Percentiles rank a stretch among this genome's conserved stretches.
Evolutionary conservation across 64 coral and sea anemone genomes (phyloP).

Genomic region (Pocillopora damicornis): DNA sequence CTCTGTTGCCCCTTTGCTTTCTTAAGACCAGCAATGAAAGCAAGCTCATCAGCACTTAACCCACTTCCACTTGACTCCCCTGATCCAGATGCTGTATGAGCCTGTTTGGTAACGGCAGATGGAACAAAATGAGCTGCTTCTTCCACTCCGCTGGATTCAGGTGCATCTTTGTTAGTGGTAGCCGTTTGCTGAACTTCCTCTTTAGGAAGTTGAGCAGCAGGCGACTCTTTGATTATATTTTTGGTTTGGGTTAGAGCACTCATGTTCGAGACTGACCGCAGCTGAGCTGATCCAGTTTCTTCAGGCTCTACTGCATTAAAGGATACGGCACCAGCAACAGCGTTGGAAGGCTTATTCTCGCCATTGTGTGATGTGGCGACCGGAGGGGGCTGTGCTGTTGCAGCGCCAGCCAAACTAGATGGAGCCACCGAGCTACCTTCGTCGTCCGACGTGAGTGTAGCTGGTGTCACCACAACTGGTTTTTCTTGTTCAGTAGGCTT

Average conservation of each 20-base stretch:
- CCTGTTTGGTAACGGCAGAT: background rate
- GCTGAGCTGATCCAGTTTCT: background rate
- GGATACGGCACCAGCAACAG: conserved; percentile 5
- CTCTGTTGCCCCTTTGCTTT: conserved; percentile 42
- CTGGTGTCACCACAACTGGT: background rate
- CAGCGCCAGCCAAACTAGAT: background rate
- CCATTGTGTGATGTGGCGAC: background rate
- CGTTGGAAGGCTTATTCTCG: background rate
- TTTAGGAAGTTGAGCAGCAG: background rate
- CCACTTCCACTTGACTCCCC: conserved; percentile 18
- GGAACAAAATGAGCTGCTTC: background rate
- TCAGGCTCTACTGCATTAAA: conserved; percentile 30
- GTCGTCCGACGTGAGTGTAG: background rate
- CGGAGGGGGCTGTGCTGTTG: conserved; percentile 16
- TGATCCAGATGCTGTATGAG: background rate
- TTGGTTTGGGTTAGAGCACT: background rate
- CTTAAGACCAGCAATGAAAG: conserved; percentile 80
- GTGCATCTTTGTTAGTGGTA: background rate
- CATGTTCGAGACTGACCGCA: background rate
- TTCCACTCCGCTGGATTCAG: conserved; percentile 14
- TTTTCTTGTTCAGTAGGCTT: background rate
- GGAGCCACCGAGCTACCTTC: background rate
- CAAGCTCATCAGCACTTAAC: conserved; percentile 71
- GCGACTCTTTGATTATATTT: background rate
- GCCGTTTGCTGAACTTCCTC: background rate